These are phyloP conservation scores for Myrmophylax atrothorax DNA, from an alignment of 2,113 vertebrate genomes.

Conservation along the genomic window DNA sequence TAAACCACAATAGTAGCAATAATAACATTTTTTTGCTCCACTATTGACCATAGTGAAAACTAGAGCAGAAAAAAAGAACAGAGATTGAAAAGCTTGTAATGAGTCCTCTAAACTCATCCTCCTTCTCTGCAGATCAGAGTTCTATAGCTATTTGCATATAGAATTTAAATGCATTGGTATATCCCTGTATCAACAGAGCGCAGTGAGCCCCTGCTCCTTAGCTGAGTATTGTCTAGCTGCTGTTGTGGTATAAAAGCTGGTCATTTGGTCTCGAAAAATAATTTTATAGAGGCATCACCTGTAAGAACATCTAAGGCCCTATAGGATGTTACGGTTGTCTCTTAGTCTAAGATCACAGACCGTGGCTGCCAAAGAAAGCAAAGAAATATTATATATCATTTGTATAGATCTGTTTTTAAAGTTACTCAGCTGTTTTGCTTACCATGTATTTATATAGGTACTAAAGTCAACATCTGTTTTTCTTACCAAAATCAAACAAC, in stretches of 20 bases:
- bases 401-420: background rate
- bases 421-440: background rate
- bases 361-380: background rate
- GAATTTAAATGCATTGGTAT: background rate
- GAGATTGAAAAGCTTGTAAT: background rate
- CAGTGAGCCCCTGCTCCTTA: background rate
- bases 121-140: background rate
- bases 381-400: background rate
- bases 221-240: background rate
- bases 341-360: background rate
- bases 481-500: background rate
- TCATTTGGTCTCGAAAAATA: background rate
- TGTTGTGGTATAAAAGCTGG: background rate
- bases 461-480: background rate
- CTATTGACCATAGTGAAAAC: background rate
- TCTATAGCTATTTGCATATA: background rate
- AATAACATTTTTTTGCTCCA: background rate
- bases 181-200: background rate
- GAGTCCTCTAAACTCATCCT: background rate
- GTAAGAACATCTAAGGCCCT: background rate
- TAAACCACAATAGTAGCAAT: background rate
- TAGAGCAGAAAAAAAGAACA: background rate
- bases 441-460: background rate
- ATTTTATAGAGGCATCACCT: background rate
- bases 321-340: background rate